Evolutionary conservation across 2,888 invertebrate species (phyloP), one percentile per base, ranked within the genome.

Genomic region (Euproctis similis): DNA sequence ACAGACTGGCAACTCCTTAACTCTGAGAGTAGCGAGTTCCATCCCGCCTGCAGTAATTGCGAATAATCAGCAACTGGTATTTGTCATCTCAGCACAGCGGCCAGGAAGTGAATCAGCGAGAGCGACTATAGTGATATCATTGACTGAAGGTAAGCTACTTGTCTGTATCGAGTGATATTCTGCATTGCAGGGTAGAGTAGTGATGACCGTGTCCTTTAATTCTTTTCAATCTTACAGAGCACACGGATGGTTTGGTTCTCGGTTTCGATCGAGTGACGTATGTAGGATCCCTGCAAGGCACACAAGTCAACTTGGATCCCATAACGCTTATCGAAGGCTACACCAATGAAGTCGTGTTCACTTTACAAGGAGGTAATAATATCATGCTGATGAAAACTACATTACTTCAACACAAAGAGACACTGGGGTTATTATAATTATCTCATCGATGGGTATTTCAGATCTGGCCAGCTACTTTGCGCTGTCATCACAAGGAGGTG

Each of bases 321-420:
- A 59, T 66, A 12, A 42, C 38, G 5, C 45, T 66, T 3, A 45
- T 24, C 5, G 48, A 53, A 31, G 64, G 60, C 23, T 57, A 48
- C 31, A 37, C 40, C 7, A 6, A 39, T 4, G 36, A 37, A 12
- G 59, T 66, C 2, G 8, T 24, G 7, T 59, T 61, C 24, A 25
- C 26, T 2, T 28, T 66, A 29, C 38, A 39, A 6, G 59, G 60
- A 47, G 59, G 62, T 61, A 36, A n/a, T 8, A 1, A 8, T 8
- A 2, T 5, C n/a, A 8, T 19, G n/a, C n/a, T 8, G 2, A 1
- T 19, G 6, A 8, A 4, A 3, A 19, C 19, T 8, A n/a, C 1
- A 2, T n/a, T 8, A n/a, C 2, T 19, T 17, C 2, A n/a, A n/a
- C n/a, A n/a, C n/a, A n/a, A n/a, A n/a, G n/a, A n/a, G n/a, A 8